These are phyloP conservation scores for Drosophila tristis DNA, from an alignment of 1,140 invertebrate species.

Conservation along the genomic window DNA sequence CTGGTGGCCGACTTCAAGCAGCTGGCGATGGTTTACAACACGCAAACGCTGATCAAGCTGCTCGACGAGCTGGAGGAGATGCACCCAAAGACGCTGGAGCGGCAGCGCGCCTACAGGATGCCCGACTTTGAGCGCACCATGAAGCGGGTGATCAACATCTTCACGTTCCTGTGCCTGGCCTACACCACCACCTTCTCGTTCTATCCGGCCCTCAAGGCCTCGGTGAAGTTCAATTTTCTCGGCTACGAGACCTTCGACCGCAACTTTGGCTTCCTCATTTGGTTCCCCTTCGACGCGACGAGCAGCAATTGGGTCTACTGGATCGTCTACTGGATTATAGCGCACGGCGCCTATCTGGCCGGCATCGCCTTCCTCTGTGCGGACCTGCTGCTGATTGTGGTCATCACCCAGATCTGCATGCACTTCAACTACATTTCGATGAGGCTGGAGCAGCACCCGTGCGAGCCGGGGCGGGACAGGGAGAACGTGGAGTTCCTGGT, in stretches of 20 bases:
- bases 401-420: constrained; percentile 79
- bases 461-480: constrained; percentile 13
- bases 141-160: constrained; percentile 70
- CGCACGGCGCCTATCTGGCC: constrained; percentile 74
- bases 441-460: constrained; percentile 56
- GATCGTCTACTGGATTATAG: constrained; percentile 70
- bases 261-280: constrained; percentile 73
- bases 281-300: constrained; percentile 75
- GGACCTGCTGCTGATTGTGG: constrained; percentile 68
- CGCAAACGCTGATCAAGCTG: constrained; percentile 37
- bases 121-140: constrained; percentile 55
- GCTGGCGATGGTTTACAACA: constrained; percentile 49
- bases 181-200: constrained; percentile 72
- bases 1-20: constrained; percentile 75
- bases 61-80: constrained; percentile 70
- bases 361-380: constrained; percentile 78
- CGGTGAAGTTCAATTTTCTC: constrained; percentile 63
- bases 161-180: constrained; percentile 64
- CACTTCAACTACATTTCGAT: constrained; percentile 70
- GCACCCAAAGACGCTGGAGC: constrained; percentile 55
- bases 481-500: constrained; percentile 59
- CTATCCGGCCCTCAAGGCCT: constrained; percentile 69
- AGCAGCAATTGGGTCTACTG: constrained; percentile 60
- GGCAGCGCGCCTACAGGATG: constrained; percentile 57
- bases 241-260: constrained; percentile 69